Evolutionary conservation across 2,113 vertebrate genomes (phyloP).

Genomic region (Empidonax traillii): DNA sequence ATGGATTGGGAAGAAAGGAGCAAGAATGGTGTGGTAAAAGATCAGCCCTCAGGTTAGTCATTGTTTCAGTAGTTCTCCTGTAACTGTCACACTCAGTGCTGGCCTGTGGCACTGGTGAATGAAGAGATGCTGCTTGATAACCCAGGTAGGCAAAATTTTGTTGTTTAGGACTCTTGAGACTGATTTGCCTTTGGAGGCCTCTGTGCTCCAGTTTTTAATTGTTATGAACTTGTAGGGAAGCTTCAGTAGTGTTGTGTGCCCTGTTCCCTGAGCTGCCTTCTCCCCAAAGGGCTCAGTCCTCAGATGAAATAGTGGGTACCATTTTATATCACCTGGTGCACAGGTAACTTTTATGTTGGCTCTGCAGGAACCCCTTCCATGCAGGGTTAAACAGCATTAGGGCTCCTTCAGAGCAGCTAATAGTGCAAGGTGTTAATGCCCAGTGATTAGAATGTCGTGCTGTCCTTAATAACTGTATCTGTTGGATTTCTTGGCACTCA

Average conservation of each 20-base stretch:
- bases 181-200: neutral
- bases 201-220: neutral
- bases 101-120: neutral
- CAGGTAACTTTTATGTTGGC: neutral
- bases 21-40: conserved; percentile 95
- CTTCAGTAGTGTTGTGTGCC: neutral
- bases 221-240: neutral
- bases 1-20: conserved; percentile 98
- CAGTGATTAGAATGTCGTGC: neutral
- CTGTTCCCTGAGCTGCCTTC: neutral
- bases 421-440: neutral
- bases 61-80: conserved; percentile 47
- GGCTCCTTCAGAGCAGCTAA: neutral
- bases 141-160: neutral
- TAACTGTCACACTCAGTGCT: neutral
- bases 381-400: accelerated
- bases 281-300: neutral
- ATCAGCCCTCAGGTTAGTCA: conserved; percentile 91
- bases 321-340: neutral
- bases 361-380: neutral
- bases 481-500: neutral
- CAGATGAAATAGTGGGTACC: neutral
- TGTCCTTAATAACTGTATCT: neutral
- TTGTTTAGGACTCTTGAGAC: neutral
- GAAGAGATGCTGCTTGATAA: neutral